Evolutionary conservation across 2,888 invertebrate genomes (phyloP).

Genomic region (Cataglyphis rosenhaueri): DNA sequence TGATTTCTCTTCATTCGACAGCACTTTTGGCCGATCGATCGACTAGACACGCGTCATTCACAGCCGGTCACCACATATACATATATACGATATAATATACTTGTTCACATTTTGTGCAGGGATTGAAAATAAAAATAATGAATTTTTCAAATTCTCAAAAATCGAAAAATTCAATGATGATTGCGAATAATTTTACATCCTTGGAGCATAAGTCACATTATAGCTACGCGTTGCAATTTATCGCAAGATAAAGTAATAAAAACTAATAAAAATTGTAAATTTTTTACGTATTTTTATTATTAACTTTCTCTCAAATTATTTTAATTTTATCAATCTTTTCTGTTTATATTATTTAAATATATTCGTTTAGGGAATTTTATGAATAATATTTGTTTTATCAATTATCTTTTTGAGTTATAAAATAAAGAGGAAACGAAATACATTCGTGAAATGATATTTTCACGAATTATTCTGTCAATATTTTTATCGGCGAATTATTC

Average conservation of each 20-base stretch:
- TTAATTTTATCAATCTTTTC: not conserved
- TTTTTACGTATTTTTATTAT: not conserved
- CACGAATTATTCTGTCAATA: not conserved
- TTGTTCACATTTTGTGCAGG: slow-evolving; percentile 34
- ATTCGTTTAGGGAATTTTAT: not conserved
- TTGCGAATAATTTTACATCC: not conserved
- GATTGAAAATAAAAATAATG: slow-evolving; percentile 36
- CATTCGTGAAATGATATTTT: not conserved
- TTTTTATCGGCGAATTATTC: not conserved
- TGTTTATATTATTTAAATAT: not conserved
- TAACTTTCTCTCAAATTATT: not conserved
- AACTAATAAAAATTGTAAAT: too few relatives aligned
- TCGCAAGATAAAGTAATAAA: not conserved
- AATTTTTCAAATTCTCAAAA: not conserved
- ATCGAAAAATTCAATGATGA: not conserved
- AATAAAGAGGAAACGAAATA: not conserved
- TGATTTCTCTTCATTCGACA: slow-evolving; percentile 52
- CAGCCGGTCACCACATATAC: slow-evolving; percentile 46
- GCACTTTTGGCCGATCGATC: slow-evolving; percentile 54
- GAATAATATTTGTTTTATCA: not conserved
- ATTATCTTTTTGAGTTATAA: not conserved
- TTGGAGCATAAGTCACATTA: not conserved
- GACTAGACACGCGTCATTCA: slow-evolving; percentile 47
- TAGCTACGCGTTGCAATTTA: not conserved
- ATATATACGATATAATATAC: slow-evolving; percentile 50